Conservation (phyloP, 1,140 invertebrate genomes). For the Littorina saxatilis region DNA sequence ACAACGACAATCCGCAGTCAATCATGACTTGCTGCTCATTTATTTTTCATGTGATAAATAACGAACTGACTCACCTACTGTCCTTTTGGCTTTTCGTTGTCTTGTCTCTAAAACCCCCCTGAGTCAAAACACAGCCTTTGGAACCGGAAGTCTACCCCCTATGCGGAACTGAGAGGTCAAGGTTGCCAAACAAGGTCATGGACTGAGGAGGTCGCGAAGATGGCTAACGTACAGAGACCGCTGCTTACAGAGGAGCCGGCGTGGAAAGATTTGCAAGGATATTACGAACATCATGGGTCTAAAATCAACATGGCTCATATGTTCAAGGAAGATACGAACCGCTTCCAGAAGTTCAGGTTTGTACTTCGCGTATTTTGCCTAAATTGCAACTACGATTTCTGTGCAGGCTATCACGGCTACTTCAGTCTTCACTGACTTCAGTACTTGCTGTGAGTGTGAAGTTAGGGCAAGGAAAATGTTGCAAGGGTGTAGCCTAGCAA, state of each 20-base stretch:
- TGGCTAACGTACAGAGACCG: constrained; percentile 37
- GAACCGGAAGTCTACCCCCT: constrained; percentile 42
- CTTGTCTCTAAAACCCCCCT: not conserved
- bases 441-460: too few species aligned
- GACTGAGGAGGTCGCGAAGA: constrained; percentile 27
- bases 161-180: constrained; percentile 32
- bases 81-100: not conserved
- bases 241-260: constrained; percentile 49
- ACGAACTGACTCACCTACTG: not conserved
- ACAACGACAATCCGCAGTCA: too few species aligned
- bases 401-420: too few species aligned
- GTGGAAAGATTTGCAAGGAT: constrained; percentile 59
- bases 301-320: constrained; percentile 64
- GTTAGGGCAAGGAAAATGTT: too few species aligned
- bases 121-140: constrained; percentile 19
- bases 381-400: too few species aligned
- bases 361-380: constrained; percentile 6
- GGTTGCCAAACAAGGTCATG: constrained; percentile 27
- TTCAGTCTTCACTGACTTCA: too few species aligned
- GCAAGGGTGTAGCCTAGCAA: too few species aligned
- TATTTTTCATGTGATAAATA: too few species aligned
- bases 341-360: constrained; percentile 69
- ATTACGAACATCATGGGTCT: constrained; percentile 52
- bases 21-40: too few species aligned
- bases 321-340: constrained; percentile 57